Evolutionary conservation across 1,140 invertebrate genomes (phyloP), one percentile per base, ranked within the genome.

Genomic region (Meloidogyne chitwoodi): DNA sequence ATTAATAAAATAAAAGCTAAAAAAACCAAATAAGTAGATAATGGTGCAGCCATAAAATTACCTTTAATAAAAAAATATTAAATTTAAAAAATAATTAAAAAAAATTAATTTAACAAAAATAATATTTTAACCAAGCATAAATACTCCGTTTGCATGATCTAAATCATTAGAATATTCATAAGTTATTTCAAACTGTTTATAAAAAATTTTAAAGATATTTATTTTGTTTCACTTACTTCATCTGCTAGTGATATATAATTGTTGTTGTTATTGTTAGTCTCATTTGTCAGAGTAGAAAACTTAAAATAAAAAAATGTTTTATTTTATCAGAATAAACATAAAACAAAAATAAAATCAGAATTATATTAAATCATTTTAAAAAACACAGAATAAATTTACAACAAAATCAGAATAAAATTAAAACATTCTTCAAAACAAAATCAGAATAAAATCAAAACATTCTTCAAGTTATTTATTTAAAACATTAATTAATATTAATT

Each of bases 31-130:
- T 65, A 31, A 84, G 34, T 72, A 19, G 70, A 48, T 19, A 82
- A n/a, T 5, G 81, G 81, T n/a, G 81, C 79, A 26, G 69, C 48
- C n/a, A 82, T 64, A 67, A 81, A 75, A n/a, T 78, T 62, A 41
- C 80, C 78, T 79, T 41, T 14, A 68, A 70, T n/a, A 1, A n/a
- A 8, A 67, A 63, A 1, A 19, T 10, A n/a, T 27, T 22, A 4
- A 5, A 44, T 31, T 34, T 24, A 22, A 12, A 16, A 11, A 22
- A 38, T 79, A 67, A 69, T 19, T 11, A 22, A 10, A 67, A 64
- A 10, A n/a, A 8, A 24, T 19, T 16, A 19, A 2, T 26, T 38
- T 38, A 19, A 16, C 0, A 11, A 6, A 16, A 41, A 12, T 24
- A 48, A 6, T 24, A 27, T 27, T 44, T 26, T 41, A 16, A 68